A percentile compares a stretch with the other conserved stretches of the same genome.
Evolutionary conservation across 2,113 vertebrate genomes (phyloP).

Genomic region (Prolemur simus): DNA sequence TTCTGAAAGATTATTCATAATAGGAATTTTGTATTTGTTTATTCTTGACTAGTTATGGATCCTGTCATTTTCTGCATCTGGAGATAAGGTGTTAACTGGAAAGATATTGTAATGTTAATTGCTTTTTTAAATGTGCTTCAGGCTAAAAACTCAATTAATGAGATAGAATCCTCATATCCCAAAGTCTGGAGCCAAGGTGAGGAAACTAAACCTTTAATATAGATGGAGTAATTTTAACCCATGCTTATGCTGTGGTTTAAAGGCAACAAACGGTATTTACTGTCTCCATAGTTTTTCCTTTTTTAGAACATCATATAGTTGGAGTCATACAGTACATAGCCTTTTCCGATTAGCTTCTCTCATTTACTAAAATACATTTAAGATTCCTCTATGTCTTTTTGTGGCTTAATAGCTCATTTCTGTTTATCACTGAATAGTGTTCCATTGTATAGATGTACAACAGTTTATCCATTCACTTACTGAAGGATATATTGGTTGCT

Average conservation of each 20-base stretch:
- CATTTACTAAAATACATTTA: neutral
- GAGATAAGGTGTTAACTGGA: neutral
- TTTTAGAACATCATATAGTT: neutral
- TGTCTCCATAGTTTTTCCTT: neutral
- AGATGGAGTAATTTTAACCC: constrained; percentile 8
- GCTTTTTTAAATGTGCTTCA: constrained; percentile 35
- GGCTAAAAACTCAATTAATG: constrained; percentile 15
- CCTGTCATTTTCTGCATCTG: constrained; percentile 19
- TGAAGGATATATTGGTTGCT: neutral
- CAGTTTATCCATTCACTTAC: neutral
- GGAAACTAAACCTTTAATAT: constrained; percentile 49
- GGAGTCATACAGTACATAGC: neutral
- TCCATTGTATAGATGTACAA: neutral
- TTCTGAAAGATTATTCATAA: neutral
- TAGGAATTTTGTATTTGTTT: neutral
- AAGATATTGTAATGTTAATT: constrained; percentile 42
- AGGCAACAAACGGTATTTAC: neutral
- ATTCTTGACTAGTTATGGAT: neutral
- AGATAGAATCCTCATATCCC: neutral
- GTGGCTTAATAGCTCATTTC: neutral
- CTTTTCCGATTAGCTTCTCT: neutral
- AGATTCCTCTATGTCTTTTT: neutral
- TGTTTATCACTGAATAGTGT: neutral
- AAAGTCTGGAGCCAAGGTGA: constrained; percentile 27
- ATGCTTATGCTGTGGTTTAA: neutral